Percentiles rank a stretch among this genome's conserved stretches.
These are phyloP conservation scores for Vicugna pacos DNA, from an alignment of 2,113 vertebrate species.

Conservation along the genomic window DNA sequence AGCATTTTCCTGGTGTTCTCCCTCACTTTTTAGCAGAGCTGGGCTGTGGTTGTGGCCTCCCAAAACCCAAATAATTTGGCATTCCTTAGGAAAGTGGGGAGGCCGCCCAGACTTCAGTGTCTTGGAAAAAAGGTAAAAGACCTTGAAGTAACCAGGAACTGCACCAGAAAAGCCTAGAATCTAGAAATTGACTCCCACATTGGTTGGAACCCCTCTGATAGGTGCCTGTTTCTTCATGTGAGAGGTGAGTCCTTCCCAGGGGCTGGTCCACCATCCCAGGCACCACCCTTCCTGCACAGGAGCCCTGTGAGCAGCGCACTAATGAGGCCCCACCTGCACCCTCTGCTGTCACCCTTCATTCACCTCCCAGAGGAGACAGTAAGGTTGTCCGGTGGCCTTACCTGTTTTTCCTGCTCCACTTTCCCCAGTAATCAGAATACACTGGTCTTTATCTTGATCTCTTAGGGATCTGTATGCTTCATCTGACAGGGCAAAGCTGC, in stretches of 20 bases:
- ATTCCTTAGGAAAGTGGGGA: not conserved
- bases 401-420: conserved; percentile 99
- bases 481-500: conserved; percentile 97
- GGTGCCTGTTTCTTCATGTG: not conserved
- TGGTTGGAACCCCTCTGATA: not conserved
- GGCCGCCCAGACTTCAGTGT: not conserved
- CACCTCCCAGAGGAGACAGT: not conserved
- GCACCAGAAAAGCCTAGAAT: not conserved
- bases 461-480: conserved; percentile 98
- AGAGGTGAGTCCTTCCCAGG: not conserved
- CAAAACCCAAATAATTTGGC: not conserved
- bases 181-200: not conserved
- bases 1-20: not conserved
- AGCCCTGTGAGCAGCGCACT: not conserved
- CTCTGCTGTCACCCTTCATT: not conserved
- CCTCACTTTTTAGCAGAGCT: not conserved
- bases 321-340: not conserved
- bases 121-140: not conserved
- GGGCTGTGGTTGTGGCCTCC: not conserved
- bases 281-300: not conserved
- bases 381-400: conserved; percentile 77
- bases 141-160: not conserved
- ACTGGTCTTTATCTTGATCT: conserved; percentile 99
- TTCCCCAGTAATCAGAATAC: conserved; percentile 99
- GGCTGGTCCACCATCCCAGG: not conserved